Evolutionary conservation across 2,113 vertebrate species (phyloP).

Genomic region (Hydropotes inermis): DNA sequence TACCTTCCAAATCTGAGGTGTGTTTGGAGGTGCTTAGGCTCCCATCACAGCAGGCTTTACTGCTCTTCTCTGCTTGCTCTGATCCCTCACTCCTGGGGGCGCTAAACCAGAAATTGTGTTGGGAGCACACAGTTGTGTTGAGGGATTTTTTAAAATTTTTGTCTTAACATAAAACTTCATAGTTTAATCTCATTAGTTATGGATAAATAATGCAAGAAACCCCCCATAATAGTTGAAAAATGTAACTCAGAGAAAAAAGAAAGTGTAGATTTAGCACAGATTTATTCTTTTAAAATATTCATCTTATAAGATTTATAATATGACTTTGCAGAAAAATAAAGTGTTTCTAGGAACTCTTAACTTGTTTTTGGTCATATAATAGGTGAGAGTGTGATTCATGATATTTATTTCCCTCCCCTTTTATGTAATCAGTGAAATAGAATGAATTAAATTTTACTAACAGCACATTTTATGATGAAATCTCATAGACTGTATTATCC

Average conservation of each 20-base stretch:
- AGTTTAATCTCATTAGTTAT: conserved; percentile 3
- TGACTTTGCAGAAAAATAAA: conserved; percentile 11
- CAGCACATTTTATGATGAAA: neutral
- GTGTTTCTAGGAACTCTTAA: neutral
- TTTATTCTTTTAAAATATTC: conserved; percentile 18
- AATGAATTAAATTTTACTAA: neutral
- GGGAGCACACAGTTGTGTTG: neutral
- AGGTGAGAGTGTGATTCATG: neutral
- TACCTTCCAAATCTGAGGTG: neutral
- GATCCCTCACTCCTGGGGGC: neutral
- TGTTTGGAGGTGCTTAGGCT: neutral
- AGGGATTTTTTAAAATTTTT: neutral
- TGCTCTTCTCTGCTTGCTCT: neutral
- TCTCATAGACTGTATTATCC: neutral
- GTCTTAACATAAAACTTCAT: neutral
- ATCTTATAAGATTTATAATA: neutral
- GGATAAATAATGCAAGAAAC: neutral
- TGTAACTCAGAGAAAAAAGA: neutral
- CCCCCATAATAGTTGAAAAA: neutral
- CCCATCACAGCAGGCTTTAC: neutral
- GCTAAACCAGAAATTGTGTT: neutral
- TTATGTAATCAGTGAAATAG: neutral
- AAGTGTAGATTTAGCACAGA: neutral
- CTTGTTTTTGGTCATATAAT: neutral
- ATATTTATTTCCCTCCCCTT: neutral